Base-by-base conservation (phyloP, 2,888 invertebrate genomes). In the Drosophila trichaetosa region DNA sequence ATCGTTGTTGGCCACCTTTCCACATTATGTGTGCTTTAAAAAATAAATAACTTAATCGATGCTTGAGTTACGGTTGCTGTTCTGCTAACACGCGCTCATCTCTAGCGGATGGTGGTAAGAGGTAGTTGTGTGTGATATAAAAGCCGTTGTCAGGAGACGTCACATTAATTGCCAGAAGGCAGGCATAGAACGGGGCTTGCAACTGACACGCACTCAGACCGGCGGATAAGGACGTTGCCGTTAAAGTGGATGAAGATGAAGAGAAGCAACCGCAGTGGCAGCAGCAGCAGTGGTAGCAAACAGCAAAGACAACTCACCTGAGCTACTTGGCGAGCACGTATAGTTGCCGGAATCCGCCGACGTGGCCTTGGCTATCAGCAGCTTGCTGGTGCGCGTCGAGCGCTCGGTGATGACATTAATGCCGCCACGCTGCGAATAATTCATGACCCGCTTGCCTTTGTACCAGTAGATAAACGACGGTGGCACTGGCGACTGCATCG, bases 331-430 rank as follows among this genome's bases (percentile, higher is more conserved):
- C 83, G 96, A 96, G 93, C 97, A 97, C 67, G 97, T 97, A 92
- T 97, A 98, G 94, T 97, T 97, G 87, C 97, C 97, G 34, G 97
- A 97, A 94, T 97, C 97, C 65, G 96, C 94, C 48, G 97, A 95
- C 82, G 96, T 95, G 51, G 98, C 98, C 91, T 97, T 96, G 69
- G 97, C 97, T 91, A 98, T 97, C 90, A 97, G 95, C 82, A 98
- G 95, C 87, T 97, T 96, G 86, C 97, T 97, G 78, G 97, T 97
- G 64, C 97, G 96, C 61, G 96, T 96, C 58, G 97, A 96, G 92
- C 97, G 97, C 93, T 97, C 97, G 27, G 97, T 97, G 93, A 97
- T 97, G 89, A 98, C 95, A 93, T 96, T 97, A 93, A 98, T 97
- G 76, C 98, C 97, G 64, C 97, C 97, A 77, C 97, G 95, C 79